Evolutionary conservation across 2,113 vertebrate species (phyloP).

Genomic region (Canis aureus): DNA sequence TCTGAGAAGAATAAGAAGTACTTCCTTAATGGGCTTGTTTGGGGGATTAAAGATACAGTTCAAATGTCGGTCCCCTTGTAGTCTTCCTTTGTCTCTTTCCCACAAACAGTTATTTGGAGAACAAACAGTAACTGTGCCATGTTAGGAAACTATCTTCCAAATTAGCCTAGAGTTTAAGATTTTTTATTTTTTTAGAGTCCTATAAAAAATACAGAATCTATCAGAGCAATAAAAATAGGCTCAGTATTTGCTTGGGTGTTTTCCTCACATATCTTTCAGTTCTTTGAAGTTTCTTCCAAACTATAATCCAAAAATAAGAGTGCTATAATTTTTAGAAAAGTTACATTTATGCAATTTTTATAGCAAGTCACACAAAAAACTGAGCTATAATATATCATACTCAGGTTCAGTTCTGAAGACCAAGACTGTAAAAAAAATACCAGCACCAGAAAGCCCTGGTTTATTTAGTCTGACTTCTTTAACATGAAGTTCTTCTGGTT

Average conservation of each 20-base stretch:
- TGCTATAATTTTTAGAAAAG: constrained; percentile 69
- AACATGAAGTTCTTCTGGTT: constrained; percentile 80
- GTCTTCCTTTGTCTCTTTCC: neutral
- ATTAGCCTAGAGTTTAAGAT: constrained; percentile 39
- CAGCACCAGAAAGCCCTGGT: constrained; percentile 81
- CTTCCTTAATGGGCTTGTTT: neutral
- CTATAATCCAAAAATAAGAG: constrained; percentile 64
- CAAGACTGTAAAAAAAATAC: constrained; percentile 72
- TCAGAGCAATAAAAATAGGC: constrained; percentile 67
- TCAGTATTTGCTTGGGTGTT: neutral
- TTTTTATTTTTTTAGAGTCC: neutral
- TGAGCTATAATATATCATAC: constrained; percentile 71
- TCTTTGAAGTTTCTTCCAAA: constrained; percentile 66
- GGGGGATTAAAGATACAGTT: neutral
- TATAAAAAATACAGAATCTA: constrained; percentile 24
- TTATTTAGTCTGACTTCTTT: constrained; percentile 82
- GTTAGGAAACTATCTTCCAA: constrained; percentile 22
- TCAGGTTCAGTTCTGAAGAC: constrained; percentile 80
- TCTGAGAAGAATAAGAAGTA: neutral
- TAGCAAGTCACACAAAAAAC: constrained; percentile 76
- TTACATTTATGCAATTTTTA: constrained; percentile 75
- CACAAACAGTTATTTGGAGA: constrained; percentile 24
- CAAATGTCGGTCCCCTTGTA: neutral
- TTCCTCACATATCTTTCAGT: constrained; percentile 70
- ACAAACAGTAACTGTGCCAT: constrained; percentile 41